These are phyloP conservation scores for Grammomys surdaster DNA, from an alignment of 2,113 vertebrate genomes.

Conservation along the genomic window DNA sequence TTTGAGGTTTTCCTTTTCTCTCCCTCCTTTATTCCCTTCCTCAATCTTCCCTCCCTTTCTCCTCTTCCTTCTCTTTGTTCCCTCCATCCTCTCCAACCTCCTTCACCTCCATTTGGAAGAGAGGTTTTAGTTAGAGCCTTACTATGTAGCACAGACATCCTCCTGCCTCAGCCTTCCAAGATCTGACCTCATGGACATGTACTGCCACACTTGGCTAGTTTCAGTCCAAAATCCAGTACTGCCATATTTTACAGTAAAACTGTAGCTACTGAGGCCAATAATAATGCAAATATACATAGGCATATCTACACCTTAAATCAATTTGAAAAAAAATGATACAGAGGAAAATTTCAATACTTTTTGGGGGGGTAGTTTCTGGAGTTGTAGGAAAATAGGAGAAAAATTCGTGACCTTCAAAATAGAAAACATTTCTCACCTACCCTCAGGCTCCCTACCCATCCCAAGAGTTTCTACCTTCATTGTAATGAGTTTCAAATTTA, in stretches of 20 bases:
- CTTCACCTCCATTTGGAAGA: neutral
- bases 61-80: neutral
- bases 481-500: neutral
- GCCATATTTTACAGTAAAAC: neutral
- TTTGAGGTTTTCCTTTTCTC: too few relatives aligned
- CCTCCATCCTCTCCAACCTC: neutral
- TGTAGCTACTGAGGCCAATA: neutral
- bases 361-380: neutral
- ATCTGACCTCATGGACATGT: neutral
- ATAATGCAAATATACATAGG: neutral
- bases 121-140: neutral
- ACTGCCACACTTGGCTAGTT: neutral
- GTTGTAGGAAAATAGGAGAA: neutral
- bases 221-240: neutral
- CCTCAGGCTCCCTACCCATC: neutral
- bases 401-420: neutral
- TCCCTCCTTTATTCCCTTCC: neutral
- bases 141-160: neutral
- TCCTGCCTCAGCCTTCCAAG: neutral
- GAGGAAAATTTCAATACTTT: neutral
- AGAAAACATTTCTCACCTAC: neutral
- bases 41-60: too few relatives aligned
- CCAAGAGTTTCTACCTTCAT: neutral
- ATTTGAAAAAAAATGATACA: neutral
- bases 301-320: neutral